Conservation (phyloP, 2,113 vertebrate genomes). For the Apodemus speciosus region DNA sequence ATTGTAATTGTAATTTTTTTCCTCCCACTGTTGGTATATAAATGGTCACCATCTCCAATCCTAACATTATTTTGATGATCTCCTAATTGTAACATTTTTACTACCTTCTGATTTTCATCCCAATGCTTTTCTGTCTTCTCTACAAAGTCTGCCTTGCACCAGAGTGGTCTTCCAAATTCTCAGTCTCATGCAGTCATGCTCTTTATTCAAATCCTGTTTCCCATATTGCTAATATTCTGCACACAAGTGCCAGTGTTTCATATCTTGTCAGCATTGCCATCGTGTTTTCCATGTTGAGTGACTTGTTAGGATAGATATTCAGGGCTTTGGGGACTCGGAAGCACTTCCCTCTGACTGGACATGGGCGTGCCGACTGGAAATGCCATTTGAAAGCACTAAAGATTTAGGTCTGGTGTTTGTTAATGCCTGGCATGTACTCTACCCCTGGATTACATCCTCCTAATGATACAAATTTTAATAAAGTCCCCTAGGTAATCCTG, state of each 20-base stretch:
- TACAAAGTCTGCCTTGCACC: not conserved
- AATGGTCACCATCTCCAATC: conserved; percentile 8
- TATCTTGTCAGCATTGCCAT: conserved; percentile 1
- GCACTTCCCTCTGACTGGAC: not conserved
- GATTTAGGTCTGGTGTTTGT: not conserved
- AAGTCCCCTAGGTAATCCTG: not conserved
- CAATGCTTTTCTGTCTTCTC: not conserved
- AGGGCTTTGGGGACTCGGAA: not conserved
- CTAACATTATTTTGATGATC: conserved; percentile 1
- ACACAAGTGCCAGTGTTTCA: conserved; percentile 36
- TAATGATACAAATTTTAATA: conserved; percentile 34
- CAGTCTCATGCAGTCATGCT: not conserved
- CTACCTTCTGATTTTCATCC: too few relatives aligned
- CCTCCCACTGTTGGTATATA: conserved; percentile 25
- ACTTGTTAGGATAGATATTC: conserved; percentile 43
- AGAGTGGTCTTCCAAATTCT: conserved; percentile 1
- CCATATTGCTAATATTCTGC: not conserved
- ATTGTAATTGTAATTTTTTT: too few relatives aligned
- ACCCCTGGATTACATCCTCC: not conserved
- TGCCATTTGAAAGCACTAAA: not conserved
- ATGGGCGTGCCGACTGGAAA: not conserved
- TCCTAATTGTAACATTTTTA: conserved; percentile 25
- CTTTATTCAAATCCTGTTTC: conserved; percentile 54
- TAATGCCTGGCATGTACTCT: not conserved
- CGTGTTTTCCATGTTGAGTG: not conserved